Evolutionary conservation across 2,888 invertebrate genomes (phyloP), one percentile per base, ranked within the genome.

Genomic region (Polylopha cassiicola): DNA sequence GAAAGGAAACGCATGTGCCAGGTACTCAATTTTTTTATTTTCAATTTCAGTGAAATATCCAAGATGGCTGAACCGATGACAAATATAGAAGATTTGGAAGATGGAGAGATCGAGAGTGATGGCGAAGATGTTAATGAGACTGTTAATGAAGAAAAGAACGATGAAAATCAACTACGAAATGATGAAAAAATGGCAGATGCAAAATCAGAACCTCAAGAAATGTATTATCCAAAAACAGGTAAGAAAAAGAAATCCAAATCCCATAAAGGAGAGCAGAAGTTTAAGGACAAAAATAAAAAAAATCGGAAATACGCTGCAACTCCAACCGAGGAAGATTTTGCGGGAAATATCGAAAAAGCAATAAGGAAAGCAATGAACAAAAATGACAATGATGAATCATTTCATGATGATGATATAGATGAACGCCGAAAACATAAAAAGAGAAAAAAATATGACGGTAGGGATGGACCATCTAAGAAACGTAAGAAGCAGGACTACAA

Each of bases 31-130:
- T 26, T 28, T 31, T 24, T 41, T 39, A 54, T 53, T 65, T 45
- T 63, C 46, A 53, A 71, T 85, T 85, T 53, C 85, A 85, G 85
- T 59, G 65, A 67, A 42, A 58, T 58, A 32, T 60, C 71, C 45
- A 72, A 53, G 44, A 82, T 80, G 85, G 64, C 73, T 10, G 81
- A 80, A 17, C 46, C 66, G 13, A 55, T 57, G 39, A 47, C 62
- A 7, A 72, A 65, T 31, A 48, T 73, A 10, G 82, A 91, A 62
- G 94, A 95, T 68, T 87, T 95, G 50, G 95, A 95, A 78, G 95
- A 95, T 66, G 95, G 95, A 29, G 95, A 95, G 75, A 94, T 95
- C 53, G 94, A 94, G 54, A 87, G 88, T 43, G 88, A 88, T 48
- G 86, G 85, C 17, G 87, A 87, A 55, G 81, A 82, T 48, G 55